Conservation (phyloP, 2,113 vertebrate species). For the Tamias sibiricus region DNA sequence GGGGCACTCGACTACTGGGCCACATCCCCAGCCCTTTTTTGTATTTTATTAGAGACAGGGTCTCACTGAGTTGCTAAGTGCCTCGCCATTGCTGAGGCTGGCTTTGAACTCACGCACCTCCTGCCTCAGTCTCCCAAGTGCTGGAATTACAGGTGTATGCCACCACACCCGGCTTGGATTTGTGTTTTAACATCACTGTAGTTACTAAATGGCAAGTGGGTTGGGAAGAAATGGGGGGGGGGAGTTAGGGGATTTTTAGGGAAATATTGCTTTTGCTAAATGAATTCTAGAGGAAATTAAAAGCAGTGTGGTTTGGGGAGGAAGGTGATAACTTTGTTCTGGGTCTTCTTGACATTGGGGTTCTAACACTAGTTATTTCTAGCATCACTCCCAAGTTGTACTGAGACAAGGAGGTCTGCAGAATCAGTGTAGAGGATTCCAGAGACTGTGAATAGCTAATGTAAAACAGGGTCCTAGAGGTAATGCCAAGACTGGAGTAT, state of each 20-base stretch:
- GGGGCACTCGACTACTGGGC: too few relatives aligned
- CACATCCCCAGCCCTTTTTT: too few relatives aligned
- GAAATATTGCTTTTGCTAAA: not conserved
- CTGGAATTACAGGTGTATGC: too few relatives aligned
- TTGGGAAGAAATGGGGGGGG: not conserved
- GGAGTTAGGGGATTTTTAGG: not conserved
- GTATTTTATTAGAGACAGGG: too few relatives aligned
- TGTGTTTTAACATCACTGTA: slow-evolving; percentile 24
- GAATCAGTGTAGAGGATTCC: not conserved
- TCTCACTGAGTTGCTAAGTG: too few relatives aligned
- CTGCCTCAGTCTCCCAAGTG: too few relatives aligned
- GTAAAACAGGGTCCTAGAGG: not conserved
- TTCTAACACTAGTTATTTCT: not conserved
- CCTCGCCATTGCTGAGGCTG: too few relatives aligned
- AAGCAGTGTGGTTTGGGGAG: not conserved
- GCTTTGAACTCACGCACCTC: too few relatives aligned
- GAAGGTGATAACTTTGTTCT: not conserved
- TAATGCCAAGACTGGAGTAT: not conserved
- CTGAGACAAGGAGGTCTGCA: not conserved
- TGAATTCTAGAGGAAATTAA: slow-evolving; percentile 30
- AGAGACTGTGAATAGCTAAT: not conserved
- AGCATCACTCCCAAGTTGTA: not conserved
- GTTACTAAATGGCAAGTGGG: not conserved
- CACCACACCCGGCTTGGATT: too few relatives aligned
- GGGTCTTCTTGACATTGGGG: not conserved